phyloP scores from a whole-genome alignment of 2,888 invertebrate genomes.

The Platynereis dumerilii region DNA sequence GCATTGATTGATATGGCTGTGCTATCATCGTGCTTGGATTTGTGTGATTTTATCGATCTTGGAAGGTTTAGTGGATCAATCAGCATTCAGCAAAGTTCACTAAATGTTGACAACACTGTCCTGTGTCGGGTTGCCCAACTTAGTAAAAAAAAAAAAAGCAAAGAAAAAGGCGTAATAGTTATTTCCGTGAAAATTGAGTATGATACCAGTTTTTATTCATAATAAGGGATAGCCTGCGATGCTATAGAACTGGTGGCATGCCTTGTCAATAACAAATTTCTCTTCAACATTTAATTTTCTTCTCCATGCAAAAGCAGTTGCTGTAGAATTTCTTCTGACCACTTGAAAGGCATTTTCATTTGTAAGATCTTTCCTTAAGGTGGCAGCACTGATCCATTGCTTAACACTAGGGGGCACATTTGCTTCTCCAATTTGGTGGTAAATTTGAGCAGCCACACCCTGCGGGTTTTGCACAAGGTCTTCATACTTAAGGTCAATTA shows the following conservation, averaged over 20 bases:
- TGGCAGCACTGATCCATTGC: not conserved
- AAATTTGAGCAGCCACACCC: not conserved
- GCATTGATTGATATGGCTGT: too few relatives aligned
- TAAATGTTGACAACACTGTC: too few relatives aligned
- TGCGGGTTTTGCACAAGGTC: not conserved
- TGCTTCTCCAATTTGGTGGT: not conserved
- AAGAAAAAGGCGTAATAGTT: too few relatives aligned
- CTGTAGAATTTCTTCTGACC: not conserved
- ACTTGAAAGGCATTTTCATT: not conserved
- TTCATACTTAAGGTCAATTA: not conserved
- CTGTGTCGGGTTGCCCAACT: too few relatives aligned
- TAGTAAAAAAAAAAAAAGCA: too few relatives aligned
- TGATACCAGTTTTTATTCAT: too few relatives aligned
- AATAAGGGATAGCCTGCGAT: not conserved
- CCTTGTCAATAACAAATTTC: slow-evolving; percentile 1
- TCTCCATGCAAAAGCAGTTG: slow-evolving; percentile 5
- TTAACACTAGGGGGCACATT: not conserved
- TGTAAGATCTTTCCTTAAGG: not conserved
- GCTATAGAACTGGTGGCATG: not conserved
- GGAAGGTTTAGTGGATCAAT: too few relatives aligned
- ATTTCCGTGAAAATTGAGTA: too few relatives aligned
- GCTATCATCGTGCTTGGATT: too few relatives aligned
- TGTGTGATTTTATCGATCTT: too few relatives aligned
- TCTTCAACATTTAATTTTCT: not conserved
- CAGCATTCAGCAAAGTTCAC: too few relatives aligned